Evolutionary conservation across 2,113 vertebrate genomes (phyloP), one percentile per base, ranked within the genome.

Genomic region (Nothoprocta pentlandii): DNA sequence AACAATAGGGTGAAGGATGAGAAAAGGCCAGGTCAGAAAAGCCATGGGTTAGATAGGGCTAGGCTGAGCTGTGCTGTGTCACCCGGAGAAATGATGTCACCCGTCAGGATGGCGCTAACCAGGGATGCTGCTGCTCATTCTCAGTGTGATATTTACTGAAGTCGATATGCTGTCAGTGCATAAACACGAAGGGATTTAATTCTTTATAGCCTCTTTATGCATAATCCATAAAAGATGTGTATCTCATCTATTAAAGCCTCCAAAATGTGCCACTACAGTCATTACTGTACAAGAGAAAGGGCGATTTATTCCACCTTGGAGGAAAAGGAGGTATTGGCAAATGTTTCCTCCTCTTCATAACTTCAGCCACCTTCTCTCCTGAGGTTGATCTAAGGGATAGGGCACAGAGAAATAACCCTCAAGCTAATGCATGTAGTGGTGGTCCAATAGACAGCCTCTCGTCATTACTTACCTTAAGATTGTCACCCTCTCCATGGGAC

Each of bases 161-260:
- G 94, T 96, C 66, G 0, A 95, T 95, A 90, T 0, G 0, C 87
- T 90, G 81, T 88, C 89, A 92, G 73, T 19, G 58, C 23, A 62
- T 9, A 84, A 86, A 89, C 70, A 78, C 73, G 66, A 82, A 83
- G 51, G 46, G 87, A 81, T 23, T 12, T 53, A 88, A 84, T 86
- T 81, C 66, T 76, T 89, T 76, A 90, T 84, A 76, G 36, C 4
- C 16, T 89, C 56, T 64, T 21, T 71, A 84, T 7, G 42, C 41
- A 69, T 47, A 80, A 94, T 89, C 78, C 75, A 92, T 94, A 75
- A 78, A 80, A 88, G 39, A 81, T 15, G 46, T 85, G 25, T 46
- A 70, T n/a, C 30, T 86, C 80, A 62, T 89, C 32, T 76, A 12
- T 88, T 69, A 68, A 42, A 75, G 73, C 20, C 42, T 77, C 23